A percentile compares a stretch with the other conserved stretches of the same genome.
Evolutionary conservation across 2,797 vertebrate genomes (phyloP).

Genomic region (Apodemus agrarius): DNA sequence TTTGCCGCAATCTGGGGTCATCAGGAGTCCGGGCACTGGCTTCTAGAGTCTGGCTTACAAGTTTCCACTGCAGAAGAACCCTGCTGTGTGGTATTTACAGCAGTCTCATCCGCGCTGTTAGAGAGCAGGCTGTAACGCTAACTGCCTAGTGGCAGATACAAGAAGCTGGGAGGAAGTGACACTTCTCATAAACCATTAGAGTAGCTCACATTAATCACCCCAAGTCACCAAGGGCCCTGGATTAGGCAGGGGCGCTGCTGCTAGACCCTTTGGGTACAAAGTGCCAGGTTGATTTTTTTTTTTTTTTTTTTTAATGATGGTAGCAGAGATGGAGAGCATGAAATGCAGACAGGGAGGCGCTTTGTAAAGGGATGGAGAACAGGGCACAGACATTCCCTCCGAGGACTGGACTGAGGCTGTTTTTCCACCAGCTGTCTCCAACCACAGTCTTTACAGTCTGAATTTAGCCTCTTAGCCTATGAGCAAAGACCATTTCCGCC

Average conservation of each 20-base stretch:
- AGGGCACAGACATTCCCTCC: constrained; percentile 41
- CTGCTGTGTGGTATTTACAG: constrained; percentile 34
- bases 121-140: constrained; percentile 38
- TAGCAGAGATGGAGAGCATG: neutral
- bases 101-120: constrained; percentile 20
- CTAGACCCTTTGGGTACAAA: constrained; percentile 36
- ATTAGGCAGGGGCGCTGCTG: neutral
- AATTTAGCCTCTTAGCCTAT: constrained; percentile 71
- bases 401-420: neutral
- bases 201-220: constrained; percentile 12
- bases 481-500: constrained; percentile 68
- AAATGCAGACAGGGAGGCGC: neutral
- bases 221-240: neutral
- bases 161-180: constrained; percentile 70
- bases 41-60: constrained; percentile 52
- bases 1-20: constrained; percentile 74
- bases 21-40: constrained; percentile 5
- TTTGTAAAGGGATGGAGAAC: neutral
- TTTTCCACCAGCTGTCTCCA: constrained; percentile 78
- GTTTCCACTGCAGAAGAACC: constrained; percentile 54
- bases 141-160: constrained; percentile 63
- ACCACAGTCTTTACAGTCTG: constrained; percentile 69
- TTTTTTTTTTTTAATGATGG: too few species aligned
- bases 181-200: constrained; percentile 62
- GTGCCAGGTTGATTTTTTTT: neutral